Percentiles rank a stretch among this genome's conserved stretches.
Conservation (phyloP, 2,797 vertebrate genomes). For the Hoplostethus mediterraneus region DNA sequence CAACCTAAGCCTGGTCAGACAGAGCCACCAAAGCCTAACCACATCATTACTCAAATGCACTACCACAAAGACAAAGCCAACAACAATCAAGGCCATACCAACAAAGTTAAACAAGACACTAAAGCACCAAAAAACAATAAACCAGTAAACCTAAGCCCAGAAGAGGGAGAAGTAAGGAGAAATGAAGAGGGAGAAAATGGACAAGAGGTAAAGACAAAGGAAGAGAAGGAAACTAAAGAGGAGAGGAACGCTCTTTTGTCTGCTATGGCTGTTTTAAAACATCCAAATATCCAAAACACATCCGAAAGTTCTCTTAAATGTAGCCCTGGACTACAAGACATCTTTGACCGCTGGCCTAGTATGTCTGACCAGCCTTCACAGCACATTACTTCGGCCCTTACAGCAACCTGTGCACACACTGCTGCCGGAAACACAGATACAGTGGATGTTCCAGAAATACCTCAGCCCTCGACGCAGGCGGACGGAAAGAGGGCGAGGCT, state of each 20-base stretch:
- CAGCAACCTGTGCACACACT: slow-evolving; percentile 7
- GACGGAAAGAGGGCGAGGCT: slow-evolving; percentile 1
- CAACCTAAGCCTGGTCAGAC: slow-evolving; percentile 13
- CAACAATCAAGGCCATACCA: slow-evolving; percentile 2
- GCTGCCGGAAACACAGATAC: slow-evolving; percentile 20
- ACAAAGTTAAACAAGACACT: not conserved
- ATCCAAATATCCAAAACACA: slow-evolving; percentile 39
- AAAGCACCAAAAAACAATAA: slow-evolving; percentile 1
- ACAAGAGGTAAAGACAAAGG: slow-evolving; percentile 2
- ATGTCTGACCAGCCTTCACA: slow-evolving; percentile 79
- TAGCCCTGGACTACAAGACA: slow-evolving; percentile 90
- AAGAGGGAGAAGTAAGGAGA: not conserved
- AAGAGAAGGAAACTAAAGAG: not conserved
- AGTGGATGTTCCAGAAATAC: slow-evolving; percentile 9
- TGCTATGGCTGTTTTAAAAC: slow-evolving; percentile 33
- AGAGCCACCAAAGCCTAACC: slow-evolving; percentile 19
- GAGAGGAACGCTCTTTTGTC: slow-evolving; percentile 12
- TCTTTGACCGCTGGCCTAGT: slow-evolving; percentile 91
- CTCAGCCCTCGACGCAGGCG: slow-evolving; percentile 5
- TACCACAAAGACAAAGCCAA: not conserved
- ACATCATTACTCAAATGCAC: slow-evolving; percentile 16
- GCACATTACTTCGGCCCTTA: slow-evolving; percentile 23
- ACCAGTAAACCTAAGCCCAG: not conserved
- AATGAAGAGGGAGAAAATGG: slow-evolving; percentile 4
- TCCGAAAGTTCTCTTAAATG: slow-evolving; percentile 78